Percentiles rank a stretch among this genome's conserved stretches.
phyloP scores from a whole-genome alignment of 2,113 vertebrate species.

The Synodontis membranacea region DNA sequence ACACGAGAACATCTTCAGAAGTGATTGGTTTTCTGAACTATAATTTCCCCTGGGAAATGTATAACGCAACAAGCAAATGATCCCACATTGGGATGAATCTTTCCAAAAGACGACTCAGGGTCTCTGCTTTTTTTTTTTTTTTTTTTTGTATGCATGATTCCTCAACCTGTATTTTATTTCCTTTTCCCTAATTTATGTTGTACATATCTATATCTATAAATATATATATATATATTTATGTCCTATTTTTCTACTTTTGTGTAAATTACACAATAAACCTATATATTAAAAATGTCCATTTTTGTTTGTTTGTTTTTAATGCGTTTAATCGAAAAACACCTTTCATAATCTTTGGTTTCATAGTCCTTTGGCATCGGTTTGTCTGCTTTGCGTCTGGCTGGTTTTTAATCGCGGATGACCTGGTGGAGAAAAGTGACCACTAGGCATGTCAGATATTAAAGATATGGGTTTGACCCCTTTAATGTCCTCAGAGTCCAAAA shows the following conservation, averaged over 20 bases:
- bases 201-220: conserved; percentile 43
- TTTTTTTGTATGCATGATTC: conserved; percentile 47
- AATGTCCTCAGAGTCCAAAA: not conserved
- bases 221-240: conserved; percentile 59
- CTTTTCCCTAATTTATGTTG: conserved; percentile 62
- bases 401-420: not conserved
- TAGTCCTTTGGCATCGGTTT: not conserved
- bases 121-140: conserved; percentile 35
- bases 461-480: not conserved
- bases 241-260: conserved; percentile 60
- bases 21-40: not conserved
- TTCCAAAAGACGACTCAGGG: conserved; percentile 60
- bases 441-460: conserved; percentile 26
- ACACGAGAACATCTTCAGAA: not conserved
- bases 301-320: not conserved
- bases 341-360: conserved; percentile 12
- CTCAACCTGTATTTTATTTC: conserved; percentile 31
- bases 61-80: conserved; percentile 23
- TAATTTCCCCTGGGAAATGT: conserved; percentile 46
- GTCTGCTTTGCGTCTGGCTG: conserved; percentile 38
- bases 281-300: not conserved
- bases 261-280: conserved; percentile 52
- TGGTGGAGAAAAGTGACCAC: conserved; percentile 18
- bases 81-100: conserved; percentile 66
- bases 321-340: not conserved